Evolutionary conservation across 2,888 invertebrate species (phyloP).

Genomic region (Chrysina gloriosa): DNA sequence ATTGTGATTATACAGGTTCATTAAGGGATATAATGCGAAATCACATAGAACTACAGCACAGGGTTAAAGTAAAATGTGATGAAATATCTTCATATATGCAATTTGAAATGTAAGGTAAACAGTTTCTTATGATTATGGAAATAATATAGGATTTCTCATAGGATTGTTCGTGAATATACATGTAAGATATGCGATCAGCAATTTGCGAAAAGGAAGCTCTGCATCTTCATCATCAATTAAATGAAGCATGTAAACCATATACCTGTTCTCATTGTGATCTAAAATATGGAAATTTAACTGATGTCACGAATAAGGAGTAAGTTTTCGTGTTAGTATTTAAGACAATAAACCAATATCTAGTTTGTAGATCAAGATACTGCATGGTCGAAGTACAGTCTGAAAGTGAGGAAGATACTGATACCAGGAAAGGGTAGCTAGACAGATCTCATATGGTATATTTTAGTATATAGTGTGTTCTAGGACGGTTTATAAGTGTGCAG

Average conservation of each 20-base stretch:
- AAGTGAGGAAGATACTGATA: background rate
- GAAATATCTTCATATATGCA: background rate
- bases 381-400: background rate
- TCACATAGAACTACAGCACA: constrained; percentile 8
- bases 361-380: no score
- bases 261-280: background rate
- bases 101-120: constrained; percentile 1
- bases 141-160: no score
- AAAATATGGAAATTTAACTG: background rate
- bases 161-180: background rate
- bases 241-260: background rate
- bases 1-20: constrained; percentile 1
- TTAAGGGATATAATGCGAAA: constrained; percentile 18
- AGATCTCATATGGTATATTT: no score
- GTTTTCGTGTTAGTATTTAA: background rate
- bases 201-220: background rate
- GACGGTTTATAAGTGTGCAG: background rate
- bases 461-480: no score
- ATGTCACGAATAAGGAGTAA: background rate
- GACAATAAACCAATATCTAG: no score
- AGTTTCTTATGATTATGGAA: no score
- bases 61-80: background rate
- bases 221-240: background rate
- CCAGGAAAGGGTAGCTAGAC: no score
- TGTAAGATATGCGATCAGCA: background rate